Conservation (phyloP, 1,140 invertebrate species). For the Cherax quadricarinatus region DNA sequence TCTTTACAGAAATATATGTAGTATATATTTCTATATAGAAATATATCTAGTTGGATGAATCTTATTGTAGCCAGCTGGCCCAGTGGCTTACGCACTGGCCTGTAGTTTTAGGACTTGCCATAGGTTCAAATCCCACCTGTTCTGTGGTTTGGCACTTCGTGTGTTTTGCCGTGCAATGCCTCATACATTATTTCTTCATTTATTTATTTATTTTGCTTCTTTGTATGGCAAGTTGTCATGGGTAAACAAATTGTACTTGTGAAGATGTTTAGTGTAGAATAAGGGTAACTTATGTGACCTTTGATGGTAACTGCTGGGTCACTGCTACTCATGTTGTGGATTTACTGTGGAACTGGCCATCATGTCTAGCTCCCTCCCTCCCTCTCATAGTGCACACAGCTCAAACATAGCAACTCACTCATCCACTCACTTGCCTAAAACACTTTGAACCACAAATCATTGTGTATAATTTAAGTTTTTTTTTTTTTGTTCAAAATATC, state of each 20-base stretch:
- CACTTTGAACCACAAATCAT: background rate
- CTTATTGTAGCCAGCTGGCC: no score
- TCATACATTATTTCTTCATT: no score
- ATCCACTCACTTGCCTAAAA: background rate
- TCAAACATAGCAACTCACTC: conserved; percentile 19
- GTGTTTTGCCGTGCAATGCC: no score
- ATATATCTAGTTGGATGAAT: no score
- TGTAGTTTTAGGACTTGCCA: no score
- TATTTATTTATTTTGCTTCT: no score
- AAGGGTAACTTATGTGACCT: background rate
- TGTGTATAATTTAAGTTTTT: background rate
- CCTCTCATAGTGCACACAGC: conserved; percentile 19
- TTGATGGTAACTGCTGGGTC: conserved; percentile 15
- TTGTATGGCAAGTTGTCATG: no score
- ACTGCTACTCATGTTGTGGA: conserved; percentile 27
- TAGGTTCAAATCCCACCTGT: no score
- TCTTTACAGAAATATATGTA: no score
- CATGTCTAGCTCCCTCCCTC: background rate
- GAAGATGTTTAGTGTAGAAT: background rate
- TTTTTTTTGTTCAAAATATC: background rate
- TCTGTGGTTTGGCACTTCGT: no score
- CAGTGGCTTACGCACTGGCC: no score
- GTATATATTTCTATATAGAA: no score
- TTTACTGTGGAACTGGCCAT: conserved; percentile 51
- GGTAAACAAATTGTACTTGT: background rate